Base-by-base conservation (phyloP, 2,888 invertebrate genomes). In the Tachystola acroxantha region DNA sequence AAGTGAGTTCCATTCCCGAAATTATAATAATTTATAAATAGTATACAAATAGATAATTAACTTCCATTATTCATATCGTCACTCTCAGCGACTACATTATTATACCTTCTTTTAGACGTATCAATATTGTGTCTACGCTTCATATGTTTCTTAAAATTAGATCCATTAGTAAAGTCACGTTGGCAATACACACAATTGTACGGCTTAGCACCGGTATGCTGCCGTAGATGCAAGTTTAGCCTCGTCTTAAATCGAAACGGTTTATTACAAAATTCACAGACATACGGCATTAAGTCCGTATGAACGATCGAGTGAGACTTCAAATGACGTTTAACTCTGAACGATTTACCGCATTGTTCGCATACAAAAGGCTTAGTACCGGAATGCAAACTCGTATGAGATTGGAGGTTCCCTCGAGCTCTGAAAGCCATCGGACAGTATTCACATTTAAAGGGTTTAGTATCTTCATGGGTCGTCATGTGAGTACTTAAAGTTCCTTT, bases 131-230 rank as follows among this genome's bases (percentile, higher is more conserved):
- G 86, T 22, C 84, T 62, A 1, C 86, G 48, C 32, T 71, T 81
- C 86, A 86, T 86, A 62, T 86, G 86, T 35, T 86, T 86, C 24
- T 87, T 86, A 46, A 60, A 80, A 54, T 85, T 86, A 0, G 85
- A 86, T 0, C 86, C 85, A n/a, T 86, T 86, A 0, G 85, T 85
- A 10, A 86, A 87, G 42, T 82, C 81, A 10, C 85, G 42, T 40
- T 76, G 72, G 43, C 87, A 87, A 11, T 71, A 74, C 0, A 72
- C 39, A 63, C 87, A 86, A 10, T 62, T 69, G 20, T 86, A 86
- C 0, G 87, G 87, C 24, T 84, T 85, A 0, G 78, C 81, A 0
- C 87, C 87, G 0, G 87, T 87, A n/a, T 87, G 87, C 27, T 85
- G 86, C 6, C 86, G 51, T 28, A 85, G 43, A 49, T 86, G 87